Evolutionary conservation across 2,113 vertebrate species (phyloP).

Genomic region (Todiramphus saurophagus): DNA sequence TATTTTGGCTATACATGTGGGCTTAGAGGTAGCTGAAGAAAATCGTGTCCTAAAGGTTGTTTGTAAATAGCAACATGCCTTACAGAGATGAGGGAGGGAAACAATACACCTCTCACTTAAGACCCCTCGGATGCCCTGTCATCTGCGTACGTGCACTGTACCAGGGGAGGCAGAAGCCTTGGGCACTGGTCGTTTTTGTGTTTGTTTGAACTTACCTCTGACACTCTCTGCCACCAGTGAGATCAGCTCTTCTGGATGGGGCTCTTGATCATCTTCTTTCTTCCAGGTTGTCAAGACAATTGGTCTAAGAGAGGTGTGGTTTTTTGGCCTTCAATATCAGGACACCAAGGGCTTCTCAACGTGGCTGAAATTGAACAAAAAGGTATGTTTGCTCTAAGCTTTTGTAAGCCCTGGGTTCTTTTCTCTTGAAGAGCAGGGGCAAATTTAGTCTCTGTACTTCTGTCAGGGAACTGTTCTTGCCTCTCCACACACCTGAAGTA

Average conservation of each 20-base stretch:
- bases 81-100: not conserved
- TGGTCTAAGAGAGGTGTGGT: slow-evolving; percentile 96
- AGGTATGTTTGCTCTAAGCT: slow-evolving; percentile 75
- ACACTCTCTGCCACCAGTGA: not conserved
- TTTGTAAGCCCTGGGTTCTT: not conserved
- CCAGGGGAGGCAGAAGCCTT: not conserved
- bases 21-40: not conserved
- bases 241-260: not conserved
- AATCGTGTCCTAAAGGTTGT: not conserved
- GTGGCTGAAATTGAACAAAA: slow-evolving; percentile 98
- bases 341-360: slow-evolving; percentile 97
- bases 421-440: not conserved
- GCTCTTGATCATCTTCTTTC: not conserved
- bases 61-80: not conserved
- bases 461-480: not conserved
- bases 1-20: not conserved
- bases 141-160: not conserved
- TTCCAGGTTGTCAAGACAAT: slow-evolving; percentile 97
- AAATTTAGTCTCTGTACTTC: not conserved
- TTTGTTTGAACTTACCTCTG: not conserved
- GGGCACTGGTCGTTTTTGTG: not conserved
- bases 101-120: too few species aligned
- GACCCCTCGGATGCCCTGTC: not conserved
- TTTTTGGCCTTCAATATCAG: slow-evolving; percentile 98
- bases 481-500: not conserved